Base-by-base conservation (phyloP, 2,113 vertebrate species). In the Ranitomeya imitator region DNA sequence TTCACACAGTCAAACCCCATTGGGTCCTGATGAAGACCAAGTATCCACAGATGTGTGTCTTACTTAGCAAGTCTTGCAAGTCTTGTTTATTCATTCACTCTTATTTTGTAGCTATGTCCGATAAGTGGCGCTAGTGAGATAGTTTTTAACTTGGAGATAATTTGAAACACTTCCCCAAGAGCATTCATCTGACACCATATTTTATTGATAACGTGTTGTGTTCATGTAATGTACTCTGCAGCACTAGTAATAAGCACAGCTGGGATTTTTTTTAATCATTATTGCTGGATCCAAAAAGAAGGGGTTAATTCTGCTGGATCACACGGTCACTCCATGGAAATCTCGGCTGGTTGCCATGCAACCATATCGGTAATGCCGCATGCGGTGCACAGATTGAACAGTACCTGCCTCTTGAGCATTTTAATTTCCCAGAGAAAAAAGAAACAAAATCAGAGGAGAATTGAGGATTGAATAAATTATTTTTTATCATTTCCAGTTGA, bases 271-370 rank as follows among this genome's bases (percentile, higher is more conserved):
- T 37, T 45, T 45, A 54, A 87, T 52, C 65, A 23, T 21, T 60
- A 12, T 52, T 23, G 16, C 37, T 54, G 31, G 10, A 63, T 86
- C 12, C 45, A 61, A 54, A 51, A 79, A 67, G 74, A 63, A 83
- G 3, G 57, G 57, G 79, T 83, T 88, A 88, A 88, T 26, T 16
- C 63, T 83, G 26, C 67, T 83, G 73, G 54, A 57, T 86, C 45
- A 85, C 26, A 19, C 86, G 73, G 73, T 16, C 7, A 90, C 69
- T 90, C 83, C 80, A 86, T 91, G 88, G 82, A 90, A 85, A 57
- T 88, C 19, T 73, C 90, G 63, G 67, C 89, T 81, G 89, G 85
- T 91, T 92, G 91, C 92, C 90, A 92, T 88, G 92, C 91, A 93
- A 93, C 89, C 89, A 61, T 90, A 91, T 90, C 90, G 91, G 91